phyloP scores from a whole-genome alignment of 2,113 vertebrate genomes.

The Crocuta crocuta region DNA sequence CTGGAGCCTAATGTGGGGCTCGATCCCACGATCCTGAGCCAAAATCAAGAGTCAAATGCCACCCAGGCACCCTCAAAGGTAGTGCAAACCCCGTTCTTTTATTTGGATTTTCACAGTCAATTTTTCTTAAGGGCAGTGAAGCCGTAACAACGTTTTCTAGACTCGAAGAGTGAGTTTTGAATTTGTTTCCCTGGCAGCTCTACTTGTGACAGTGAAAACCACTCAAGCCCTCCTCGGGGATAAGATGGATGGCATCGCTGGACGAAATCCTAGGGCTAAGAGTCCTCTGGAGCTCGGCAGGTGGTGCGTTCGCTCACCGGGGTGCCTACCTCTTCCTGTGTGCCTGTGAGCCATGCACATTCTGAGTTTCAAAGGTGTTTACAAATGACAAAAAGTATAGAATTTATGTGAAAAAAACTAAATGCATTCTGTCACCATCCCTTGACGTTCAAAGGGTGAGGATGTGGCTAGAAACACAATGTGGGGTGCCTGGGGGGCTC shows the following conservation, averaged over 20 bases:
- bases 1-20: too few species aligned
- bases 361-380: not conserved
- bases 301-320: not conserved
- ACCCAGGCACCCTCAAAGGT: not conserved
- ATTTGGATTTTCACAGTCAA: not conserved
- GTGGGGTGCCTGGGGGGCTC: too few species aligned
- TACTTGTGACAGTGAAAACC: not conserved
- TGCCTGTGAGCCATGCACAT: too few species aligned
- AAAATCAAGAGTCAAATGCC: too few species aligned
- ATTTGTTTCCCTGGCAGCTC: not conserved
- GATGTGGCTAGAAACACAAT: not conserved
- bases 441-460: not conserved
- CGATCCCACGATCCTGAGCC: too few species aligned
- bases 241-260: not conserved
- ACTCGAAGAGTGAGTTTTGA: not conserved
- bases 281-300: rapidly evolving
- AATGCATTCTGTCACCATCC: not conserved
- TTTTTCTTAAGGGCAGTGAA: not conserved
- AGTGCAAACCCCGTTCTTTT: not conserved
- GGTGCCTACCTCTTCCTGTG: rapidly evolving
- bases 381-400: not conserved
- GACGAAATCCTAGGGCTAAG: not conserved
- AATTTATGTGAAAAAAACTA: not conserved
- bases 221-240: not conserved
- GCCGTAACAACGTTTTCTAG: not conserved